Evolutionary conservation across 2,888 invertebrate genomes (phyloP), one percentile per base, ranked within the genome.

Genomic region (Himalopsyche tibetana): DNA sequence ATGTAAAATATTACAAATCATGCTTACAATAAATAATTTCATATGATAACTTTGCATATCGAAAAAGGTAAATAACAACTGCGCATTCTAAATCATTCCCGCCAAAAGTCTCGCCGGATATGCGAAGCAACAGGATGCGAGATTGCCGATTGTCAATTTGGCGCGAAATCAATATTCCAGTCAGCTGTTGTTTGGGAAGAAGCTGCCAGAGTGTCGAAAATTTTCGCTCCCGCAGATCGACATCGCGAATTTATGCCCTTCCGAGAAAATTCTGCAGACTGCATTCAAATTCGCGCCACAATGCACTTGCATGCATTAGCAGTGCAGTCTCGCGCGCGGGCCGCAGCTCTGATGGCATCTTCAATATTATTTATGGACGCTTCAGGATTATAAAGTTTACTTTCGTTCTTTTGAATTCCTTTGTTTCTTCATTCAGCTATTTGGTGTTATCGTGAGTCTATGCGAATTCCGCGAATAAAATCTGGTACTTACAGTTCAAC

Each of bases 131-230:
- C 63, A 63, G 63, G 63, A 63, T 63, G 28, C 19, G 63, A 63
- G 63, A 63, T 63, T 19, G 63, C 28, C 63, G 63, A 63, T 63
- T 19, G 15, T 63, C 19, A 19, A 63, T 19, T 63, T 63, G 63
- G 63, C 63, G 63, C 63, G 63, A 63, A 63, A 63, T 63, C 63
- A 63, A 63, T 63, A 63, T 63, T 63, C 63, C 63, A 63, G 19
- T 63, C 63, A 63, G 63, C 63, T 63, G 63, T 63, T 63, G 63
- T n/a, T 63, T 28, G 63, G 63, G 63, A 63, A 63, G 63, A 63
- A 28, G 63, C 63, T 63, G 63, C 28, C 63, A 63, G 56, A 56
- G 19, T 63, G 63, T 63, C 63, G 63, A 63, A 63, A 51, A 56
- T 56, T 63, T 63, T 63, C 63, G 63, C 63, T 51, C 63, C 63